Conservation (phyloP, 2,797 vertebrate genomes). For the Vireo griseus region DNA sequence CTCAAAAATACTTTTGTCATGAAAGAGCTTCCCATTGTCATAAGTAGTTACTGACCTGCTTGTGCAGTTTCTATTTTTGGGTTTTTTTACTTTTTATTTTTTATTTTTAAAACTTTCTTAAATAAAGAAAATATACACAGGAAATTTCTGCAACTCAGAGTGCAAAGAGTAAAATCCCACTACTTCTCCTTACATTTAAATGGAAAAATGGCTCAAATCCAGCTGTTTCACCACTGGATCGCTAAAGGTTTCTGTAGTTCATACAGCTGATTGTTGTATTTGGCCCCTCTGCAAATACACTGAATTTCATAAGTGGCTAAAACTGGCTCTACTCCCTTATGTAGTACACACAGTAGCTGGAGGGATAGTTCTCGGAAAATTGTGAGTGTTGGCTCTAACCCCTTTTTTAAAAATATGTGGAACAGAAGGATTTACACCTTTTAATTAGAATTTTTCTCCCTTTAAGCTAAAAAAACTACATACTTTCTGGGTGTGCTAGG, state of each 20-base stretch:
- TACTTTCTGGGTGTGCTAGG: conserved; percentile 10
- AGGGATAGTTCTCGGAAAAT: conserved; percentile 29
- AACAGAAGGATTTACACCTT: conserved; percentile 64
- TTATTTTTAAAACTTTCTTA: neutral
- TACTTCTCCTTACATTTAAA: conserved; percentile 7
- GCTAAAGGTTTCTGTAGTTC: conserved; percentile 53
- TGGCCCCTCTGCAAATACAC: conserved; percentile 46
- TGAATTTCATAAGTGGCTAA: conserved; percentile 40
- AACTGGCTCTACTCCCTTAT: conserved; percentile 28
- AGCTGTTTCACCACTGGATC: conserved; percentile 18
- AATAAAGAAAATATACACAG: conserved; percentile 15
- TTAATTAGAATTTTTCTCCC: conserved; percentile 53
- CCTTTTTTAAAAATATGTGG: conserved; percentile 25
- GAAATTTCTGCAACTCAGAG: conserved; percentile 18
- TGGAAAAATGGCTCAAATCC: conserved; percentile 48
- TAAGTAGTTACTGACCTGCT: neutral
- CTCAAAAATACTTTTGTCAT: neutral
- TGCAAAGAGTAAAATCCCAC: neutral
- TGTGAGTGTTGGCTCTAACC: conserved; percentile 49
- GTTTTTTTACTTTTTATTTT: neutral
- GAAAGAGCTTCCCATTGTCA: neutral
- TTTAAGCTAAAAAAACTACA: neutral
- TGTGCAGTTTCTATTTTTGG: neutral
- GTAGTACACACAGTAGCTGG: conserved; percentile 43
- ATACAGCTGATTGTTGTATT: conserved; percentile 53